Evolutionary conservation across 2,113 vertebrate genomes (phyloP), one percentile per base, ranked within the genome.

Genomic region (Hepsetus odoe): DNA sequence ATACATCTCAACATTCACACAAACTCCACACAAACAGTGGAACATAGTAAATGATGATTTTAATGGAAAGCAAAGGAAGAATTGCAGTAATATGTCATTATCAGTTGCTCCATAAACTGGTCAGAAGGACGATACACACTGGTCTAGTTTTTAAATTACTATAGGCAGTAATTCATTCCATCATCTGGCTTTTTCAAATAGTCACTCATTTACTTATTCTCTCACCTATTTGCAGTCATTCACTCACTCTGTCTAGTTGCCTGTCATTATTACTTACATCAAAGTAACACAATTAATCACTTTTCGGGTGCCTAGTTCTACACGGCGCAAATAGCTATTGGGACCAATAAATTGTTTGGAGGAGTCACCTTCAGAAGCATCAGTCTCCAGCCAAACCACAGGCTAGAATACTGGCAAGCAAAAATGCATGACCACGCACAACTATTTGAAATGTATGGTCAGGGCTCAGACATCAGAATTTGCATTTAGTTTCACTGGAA

Each of bases 1-100:
- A 92, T 80, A 92, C 91, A 91, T 95, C 91, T 89, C 85, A 92
- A 90, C 90, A 91, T 92, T 93, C 92, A 88, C 92, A 93, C 89
- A 92, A 92, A 82, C 86, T 84, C 85, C 83, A 85, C 76, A 71
- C 87, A 78, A 86, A 81, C 85, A 87, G 87, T 85, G 86, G n/a
- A 51, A 73, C 69, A 64, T 46, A 82, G 81, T 73, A 73, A 84
- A 83, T 66, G 16, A 61, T 74, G 66, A 77, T 81, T 75, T 72
- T 80, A 73, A 62, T 28, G 51, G 20, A 56, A 61, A 70, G 78
- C 26, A 69, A 22, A 22, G 55, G 38, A 49, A n/a, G 76, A 70
- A 67, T 28, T 70, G 26, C 7, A 26, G 22, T 28, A 49, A 55
- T 64, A 14, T 61, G 22, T 59, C 61, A 67, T 14, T 24, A 64